Evolutionary conservation across 2,113 vertebrate genomes (phyloP), one percentile per base, ranked within the genome.

Genomic region (Opisthocomus hoazin): DNA sequence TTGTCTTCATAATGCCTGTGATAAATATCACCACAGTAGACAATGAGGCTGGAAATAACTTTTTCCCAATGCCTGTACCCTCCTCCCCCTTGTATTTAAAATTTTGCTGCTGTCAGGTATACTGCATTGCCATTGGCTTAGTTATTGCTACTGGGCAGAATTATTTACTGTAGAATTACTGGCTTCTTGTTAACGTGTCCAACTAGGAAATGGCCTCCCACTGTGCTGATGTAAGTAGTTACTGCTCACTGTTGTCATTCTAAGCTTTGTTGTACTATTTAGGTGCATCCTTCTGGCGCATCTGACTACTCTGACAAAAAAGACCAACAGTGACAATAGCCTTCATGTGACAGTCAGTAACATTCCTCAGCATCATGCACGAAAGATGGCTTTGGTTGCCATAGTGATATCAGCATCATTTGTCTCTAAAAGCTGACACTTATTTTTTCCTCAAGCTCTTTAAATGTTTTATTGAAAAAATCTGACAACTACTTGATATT

Each of bases 381-480:
- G 81, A 89, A 93, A 73, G 45, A 78, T 0, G 1, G 48, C 53
- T 85, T 78, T 76, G 41, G 89, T 94, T 93, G 53, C 81, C 74
- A 76, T 76, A 39, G 91, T 64, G 61, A 70, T 68, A 75, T 65
- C 15, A 48, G 30, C 23, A 58, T 15, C 13, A 45, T 71, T 93
- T 94, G 17, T 91, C 43, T 76, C 57, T 71, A 41, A 76, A 93
- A 93, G 81, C 61, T 91, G 77, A 69, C 16, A 19, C 9, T 19
- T 20, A 23, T 70, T 95, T 56, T n/a, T 48, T 9, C 10, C 57
- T 71, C 27, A 66, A 50, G 63, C 27, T 88, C 39, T 79, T 89
- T 94, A 93, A 93, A 53, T 69, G 53, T 79, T 89, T 96, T 84
- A 92, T 78, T 89, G 93, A 96, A 94, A 68, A 78, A 93, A 36